Evolutionary conservation across 2,888 invertebrate genomes (phyloP), one percentile per base, ranked within the genome.

Genomic region (Calephelis perditalis): DNA sequence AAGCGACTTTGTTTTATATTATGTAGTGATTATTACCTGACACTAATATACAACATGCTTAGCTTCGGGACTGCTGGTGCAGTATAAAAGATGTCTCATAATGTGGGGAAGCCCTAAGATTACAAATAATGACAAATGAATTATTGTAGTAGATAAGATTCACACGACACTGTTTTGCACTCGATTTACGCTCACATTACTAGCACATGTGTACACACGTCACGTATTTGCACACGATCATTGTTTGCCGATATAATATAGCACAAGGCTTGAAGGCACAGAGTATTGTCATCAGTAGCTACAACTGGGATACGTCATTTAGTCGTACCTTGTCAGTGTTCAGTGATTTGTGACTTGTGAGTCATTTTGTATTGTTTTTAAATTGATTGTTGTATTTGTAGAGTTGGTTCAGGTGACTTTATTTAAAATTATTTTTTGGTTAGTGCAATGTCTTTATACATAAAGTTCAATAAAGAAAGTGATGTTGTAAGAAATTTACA

Each of bases 141-240:
- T 54, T 36, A 36, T 54, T 35, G 52, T 35, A 36, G 6, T 11
- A 7, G 36, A 36, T 35, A n/a, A 52, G 26, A 37, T 56, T 15
- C 56, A 56, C 43, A 43, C 56, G 56, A 26, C 56, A 56, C 40
- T 56, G 12, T 54, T 54, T 54, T 44, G 43, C 56, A 15, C 56
- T 56, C 56, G 37, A 12, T 43, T 11, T 36, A 3, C 35, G 52
- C 52, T 11, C 52, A 11, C 52, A 3, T 40, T 40, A 40, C 40
- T 47, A 12, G 7, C 8, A 4, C 8, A 4, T 49, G 49, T 10
- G 4, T 45, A 56, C 61, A 58, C 57, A 61, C 61, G 57, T 57
- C 57, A 45, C 61, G 35, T 8, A 49, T 61, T 61, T 61, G 61
- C 61, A 54, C 61, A 61, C 61, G 57, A 60, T 12, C 10, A 37